Percentiles rank a stretch among this genome's conserved stretches.
Conservation (phyloP, 2,888 invertebrate species). For the Lacanobia oleracea region DNA sequence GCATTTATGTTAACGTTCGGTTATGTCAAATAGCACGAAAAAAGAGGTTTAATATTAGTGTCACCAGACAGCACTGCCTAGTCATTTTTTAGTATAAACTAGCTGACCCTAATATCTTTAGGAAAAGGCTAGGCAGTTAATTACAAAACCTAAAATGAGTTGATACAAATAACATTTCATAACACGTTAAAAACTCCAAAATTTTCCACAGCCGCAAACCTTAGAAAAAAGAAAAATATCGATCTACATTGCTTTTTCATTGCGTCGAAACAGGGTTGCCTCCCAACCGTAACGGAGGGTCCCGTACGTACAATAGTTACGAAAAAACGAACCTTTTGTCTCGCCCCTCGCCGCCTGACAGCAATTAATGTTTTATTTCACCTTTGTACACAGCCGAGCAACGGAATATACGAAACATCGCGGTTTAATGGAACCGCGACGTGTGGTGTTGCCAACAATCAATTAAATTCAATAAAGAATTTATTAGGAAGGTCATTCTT, state of each 20-base stretch:
- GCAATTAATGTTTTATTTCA: slow-evolving; percentile 89
- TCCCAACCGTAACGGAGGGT: slow-evolving; percentile 84
- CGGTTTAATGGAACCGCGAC: slow-evolving; percentile 63
- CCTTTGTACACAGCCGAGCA: slow-evolving; percentile 78
- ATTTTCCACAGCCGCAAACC: slow-evolving; percentile 33
- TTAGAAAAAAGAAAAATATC: slow-evolving; percentile 66
- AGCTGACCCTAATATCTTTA: no score
- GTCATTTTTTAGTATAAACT: no score
- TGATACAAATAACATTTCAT: slow-evolving; percentile 11
- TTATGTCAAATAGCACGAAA: no score
- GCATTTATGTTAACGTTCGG: no score
- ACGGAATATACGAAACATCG: slow-evolving; percentile 69
- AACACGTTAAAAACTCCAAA: slow-evolving; percentile 30
- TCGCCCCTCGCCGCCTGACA: slow-evolving; percentile 82
- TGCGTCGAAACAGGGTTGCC: slow-evolving; percentile 70
- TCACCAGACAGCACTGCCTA: no score
- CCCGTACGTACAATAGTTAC: slow-evolving; percentile 84
- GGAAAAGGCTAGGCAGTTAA: no score
- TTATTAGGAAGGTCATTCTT: slow-evolving; percentile 54
- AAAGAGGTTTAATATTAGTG: no score
- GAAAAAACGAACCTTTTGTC: slow-evolving; percentile 84
- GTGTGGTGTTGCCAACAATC: slow-evolving; percentile 63
- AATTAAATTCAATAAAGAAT: slow-evolving; percentile 67
- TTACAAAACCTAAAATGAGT: neutral
- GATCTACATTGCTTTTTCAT: slow-evolving; percentile 68